These are phyloP conservation scores for Phenacoccus solenopsis DNA, from an alignment of 1,140 invertebrate genomes.

Conservation along the genomic window DNA sequence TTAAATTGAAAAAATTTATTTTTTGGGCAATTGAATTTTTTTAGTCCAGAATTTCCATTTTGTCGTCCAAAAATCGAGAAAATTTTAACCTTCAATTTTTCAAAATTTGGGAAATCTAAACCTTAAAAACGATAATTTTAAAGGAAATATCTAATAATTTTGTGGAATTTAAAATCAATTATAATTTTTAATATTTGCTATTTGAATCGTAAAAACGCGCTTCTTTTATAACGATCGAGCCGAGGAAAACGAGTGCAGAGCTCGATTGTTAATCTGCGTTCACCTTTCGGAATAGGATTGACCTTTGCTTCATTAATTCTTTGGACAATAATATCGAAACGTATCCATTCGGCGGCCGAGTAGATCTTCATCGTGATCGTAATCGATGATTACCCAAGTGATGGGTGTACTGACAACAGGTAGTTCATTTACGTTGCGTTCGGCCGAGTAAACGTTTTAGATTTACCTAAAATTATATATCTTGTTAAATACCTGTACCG, in stretches of 20 bases:
- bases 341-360: neutral
- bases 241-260: neutral
- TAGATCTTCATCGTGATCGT: constrained; percentile 11
- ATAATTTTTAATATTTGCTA: constrained; percentile 12
- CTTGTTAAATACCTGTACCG: no score
- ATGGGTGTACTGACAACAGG: constrained; percentile 4
- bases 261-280: constrained; percentile 11
- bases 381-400: constrained; percentile 5
- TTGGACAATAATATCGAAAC: constrained; percentile 4
- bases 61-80: no score
- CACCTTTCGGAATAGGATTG: constrained; percentile 11
- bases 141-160: no score
- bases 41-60: no score
- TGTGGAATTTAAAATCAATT: constrained; percentile 18
- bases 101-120: no score
- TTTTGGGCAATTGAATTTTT: no score
- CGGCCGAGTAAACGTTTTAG: neutral
- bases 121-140: no score
- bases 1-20: no score
- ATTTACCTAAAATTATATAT: neutral
- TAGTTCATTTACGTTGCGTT: neutral
- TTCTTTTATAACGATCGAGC: neutral
- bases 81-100: no score
- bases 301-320: constrained; percentile 15
- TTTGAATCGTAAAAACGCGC: constrained; percentile 1